Base-by-base conservation (phyloP, 1,140 invertebrate genomes). In the Cherax destructor region DNA sequence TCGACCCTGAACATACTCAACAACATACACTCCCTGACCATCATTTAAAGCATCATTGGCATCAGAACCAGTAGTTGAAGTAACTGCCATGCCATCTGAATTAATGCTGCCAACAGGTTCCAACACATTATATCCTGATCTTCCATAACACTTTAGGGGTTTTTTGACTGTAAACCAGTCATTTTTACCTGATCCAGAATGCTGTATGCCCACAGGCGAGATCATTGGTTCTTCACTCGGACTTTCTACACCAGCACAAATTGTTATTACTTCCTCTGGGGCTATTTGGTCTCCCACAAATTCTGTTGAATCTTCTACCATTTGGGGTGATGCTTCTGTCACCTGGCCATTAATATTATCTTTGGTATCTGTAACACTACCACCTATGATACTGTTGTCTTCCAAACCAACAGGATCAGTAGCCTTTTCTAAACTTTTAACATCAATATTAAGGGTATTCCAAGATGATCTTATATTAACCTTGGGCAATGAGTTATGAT, bases 111-210 rank as follows among this genome's bases (percentile, higher is more conserved):
- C 77, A 79, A 21, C 18, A 30, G 77, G n/a, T 21, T 79, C 50
- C 50, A 52, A 3, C 9, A 50, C 16, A 56, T 56, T 80, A 79
- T 86, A 65, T 13, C 83, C 83, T 78, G 89, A 52, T 65, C 89
- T 83, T 16, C 83, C 80, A 80, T 91, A 91, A 50, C 89, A 91
- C 47, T 86, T 91, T 18, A 86, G n/a, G 9, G 89, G 89, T 69
- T 91, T 91, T 76, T 91, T 91, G 30, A 91, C 89, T 18, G 89
- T 91, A 77, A 85, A 91, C 83, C 83, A 91, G 59, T 91, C 89
- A 65, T 18, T 18, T 7, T 78, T 77, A 18, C 65, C 59, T 72
- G 83, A 85, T 6, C 11, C 47, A 24, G 30, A 6, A 59, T 49
- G 74, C 10, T 83, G 80, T 13, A 9, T 21, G 16, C 21, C 52